Evolutionary conservation across 2,888 invertebrate species (phyloP), one percentile per base, ranked within the genome.

Genomic region (Drosophila mayaguana): DNA sequence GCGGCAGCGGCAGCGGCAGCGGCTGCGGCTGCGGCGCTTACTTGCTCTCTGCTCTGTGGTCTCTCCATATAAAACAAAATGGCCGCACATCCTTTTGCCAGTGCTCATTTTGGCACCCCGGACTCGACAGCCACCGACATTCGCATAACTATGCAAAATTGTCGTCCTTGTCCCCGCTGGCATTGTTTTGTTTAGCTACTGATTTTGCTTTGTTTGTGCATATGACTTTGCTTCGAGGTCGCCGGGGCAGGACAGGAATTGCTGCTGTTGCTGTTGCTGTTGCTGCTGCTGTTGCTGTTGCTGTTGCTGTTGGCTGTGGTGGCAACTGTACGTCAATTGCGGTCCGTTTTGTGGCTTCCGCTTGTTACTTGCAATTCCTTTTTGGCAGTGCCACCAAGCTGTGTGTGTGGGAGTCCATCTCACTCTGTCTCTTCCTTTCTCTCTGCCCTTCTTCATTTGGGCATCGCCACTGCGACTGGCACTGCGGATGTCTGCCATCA

Each of bases 51-150:
- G 80, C 69, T 83, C 57, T 88, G 72, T 75, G 77, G 64, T 68
- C 48, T 68, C 48, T 50, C 51, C 36, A 81, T 64, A 82, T 81
- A 81, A 81, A 81, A 80, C 81, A 81, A 86, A 86, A 86, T 86
- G 85, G 88, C 88, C 85, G 85, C 89, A 86, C 85, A 86, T 86
- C 85, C 85, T 89, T 86, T 89, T 82, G 77, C 84, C 70, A 83
- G 68, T 75, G 72, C 89, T 89, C 89, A 84, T 89, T 84, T 84
- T 84, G 84, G 84, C 89, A 89, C 84, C 84, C 84, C 72, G 65
- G 65, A 74, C 64, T 50, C 55, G 71, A 69, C 69, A 72, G 57
- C 48, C 72, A 68, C 73, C 63, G 65, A 84, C 88, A 73, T 81
- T 81, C 88, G 77, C 82, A 87, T 87, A 84, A 84, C 84, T 84